Percentiles rank a stretch among this genome's conserved stretches.
Conservation (phyloP, 2,888 invertebrate species). For the Tyria jacobaeae region DNA sequence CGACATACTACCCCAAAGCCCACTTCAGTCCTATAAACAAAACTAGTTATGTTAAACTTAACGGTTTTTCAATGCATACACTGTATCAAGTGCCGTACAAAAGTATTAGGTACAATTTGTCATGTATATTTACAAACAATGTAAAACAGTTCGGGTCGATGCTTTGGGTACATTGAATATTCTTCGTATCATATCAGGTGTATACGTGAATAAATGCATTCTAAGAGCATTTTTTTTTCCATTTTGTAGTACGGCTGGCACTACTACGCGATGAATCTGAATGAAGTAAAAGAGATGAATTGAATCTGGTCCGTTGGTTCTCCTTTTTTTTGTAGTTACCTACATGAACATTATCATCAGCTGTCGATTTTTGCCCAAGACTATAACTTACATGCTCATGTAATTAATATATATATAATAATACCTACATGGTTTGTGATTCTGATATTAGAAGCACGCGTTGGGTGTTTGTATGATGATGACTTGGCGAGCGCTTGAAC, state of each 20-base stretch:
- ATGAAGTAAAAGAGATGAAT: neutral
- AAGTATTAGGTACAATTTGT: constrained; percentile 20
- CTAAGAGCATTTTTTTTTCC: neutral
- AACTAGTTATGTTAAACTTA: constrained; percentile 17
- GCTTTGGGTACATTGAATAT: constrained; percentile 15
- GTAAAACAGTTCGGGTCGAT: constrained; percentile 14
- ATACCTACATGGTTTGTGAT: too few species aligned
- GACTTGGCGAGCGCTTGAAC: too few species aligned
- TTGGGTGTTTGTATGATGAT: too few species aligned
- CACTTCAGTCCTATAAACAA: too few species aligned
- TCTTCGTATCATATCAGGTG: constrained; percentile 17
- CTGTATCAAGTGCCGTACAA: neutral
- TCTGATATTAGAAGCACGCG: too few species aligned
- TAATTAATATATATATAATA: too few species aligned
- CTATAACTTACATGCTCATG: too few species aligned
- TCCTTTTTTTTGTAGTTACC: too few species aligned
- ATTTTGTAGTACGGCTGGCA: too few species aligned
- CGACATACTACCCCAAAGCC: neutral
- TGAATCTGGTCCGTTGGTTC: too few species aligned
- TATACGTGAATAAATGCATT: constrained; percentile 19
- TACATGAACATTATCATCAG: too few species aligned
- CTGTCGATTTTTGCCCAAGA: too few species aligned
- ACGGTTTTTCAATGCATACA: constrained; percentile 1
- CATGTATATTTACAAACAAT: constrained; percentile 24
- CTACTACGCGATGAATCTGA: neutral